Evolutionary conservation across 2,797 vertebrate genomes (phyloP), one percentile per base, ranked within the genome.

Genomic region (Enteromius paludinosus): DNA sequence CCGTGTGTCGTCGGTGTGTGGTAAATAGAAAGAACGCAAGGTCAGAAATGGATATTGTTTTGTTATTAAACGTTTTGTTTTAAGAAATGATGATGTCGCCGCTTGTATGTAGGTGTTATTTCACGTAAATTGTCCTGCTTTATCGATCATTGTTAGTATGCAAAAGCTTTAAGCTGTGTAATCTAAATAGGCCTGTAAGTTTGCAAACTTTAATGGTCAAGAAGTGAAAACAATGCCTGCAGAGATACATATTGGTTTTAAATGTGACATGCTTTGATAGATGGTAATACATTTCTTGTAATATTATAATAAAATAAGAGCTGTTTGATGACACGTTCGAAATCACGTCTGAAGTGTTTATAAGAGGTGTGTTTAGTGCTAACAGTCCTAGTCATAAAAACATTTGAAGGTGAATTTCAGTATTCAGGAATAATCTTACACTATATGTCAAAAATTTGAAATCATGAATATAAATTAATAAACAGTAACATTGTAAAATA

Each of bases 11-110:
- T 68, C 73, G 17, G 38, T 25, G 61, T 20, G 70, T 54, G 89
- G 4, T 66, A 83, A 90, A 90, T 87, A 90, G 83, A 87, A 28
- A 75, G 64, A 64, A 35, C n/a, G 80, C 92, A 95, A 95, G 95
- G 94, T 95, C 94, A 96, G 95, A 87, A 52, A 90, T 85, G 3
- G 7, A 54, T 9, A 23, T 59, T 45, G 2, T 30, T 9, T 18
- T 18, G 1, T 25, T 28, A 49, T 66, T 59, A 25, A 14, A 17
- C 4, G 23, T 62, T 65, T 78, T 35, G 1, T 11, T 6, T 14
- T 35, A 11, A 64, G 23, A 12, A 14, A 12, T 11, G 11, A 4
- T 12, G 2, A n/a, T 59, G 4, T 68, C 5, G 17, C 3, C 5
- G 61, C 14, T 75, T 41, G 76, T 43, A 20, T 59, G 35, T 30